phyloP scores from a whole-genome alignment of 1,140 invertebrate genomes.

The Aphelinus certus region DNA sequence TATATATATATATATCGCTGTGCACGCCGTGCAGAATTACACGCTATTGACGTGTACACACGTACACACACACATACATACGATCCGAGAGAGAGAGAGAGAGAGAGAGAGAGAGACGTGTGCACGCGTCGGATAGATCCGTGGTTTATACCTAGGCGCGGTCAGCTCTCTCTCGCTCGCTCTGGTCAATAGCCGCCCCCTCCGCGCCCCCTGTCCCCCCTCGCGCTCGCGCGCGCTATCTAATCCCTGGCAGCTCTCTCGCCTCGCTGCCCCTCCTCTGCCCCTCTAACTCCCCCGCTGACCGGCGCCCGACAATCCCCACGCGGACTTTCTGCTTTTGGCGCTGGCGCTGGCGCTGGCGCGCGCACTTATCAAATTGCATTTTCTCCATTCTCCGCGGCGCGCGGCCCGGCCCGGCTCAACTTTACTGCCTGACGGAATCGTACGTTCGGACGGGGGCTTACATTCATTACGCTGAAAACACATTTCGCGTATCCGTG shows the following conservation, averaged over 20 bases:
- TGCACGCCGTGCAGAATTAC: constrained; percentile 12
- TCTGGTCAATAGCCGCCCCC: constrained; percentile 23
- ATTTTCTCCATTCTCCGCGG: background rate
- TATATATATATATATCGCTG: background rate
- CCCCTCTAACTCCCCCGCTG: too few relatives aligned
- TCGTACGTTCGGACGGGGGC: background rate
- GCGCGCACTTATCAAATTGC: constrained; percentile 34
- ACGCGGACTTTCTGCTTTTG: background rate
- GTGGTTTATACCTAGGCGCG: constrained; percentile 33
- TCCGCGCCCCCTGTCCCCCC: background rate
- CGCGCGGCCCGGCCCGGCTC: background rate
- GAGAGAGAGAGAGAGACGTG: too few relatives aligned
- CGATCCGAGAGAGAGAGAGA: too few relatives aligned
- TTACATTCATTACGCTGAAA: too few relatives aligned
- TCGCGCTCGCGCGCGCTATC: background rate
- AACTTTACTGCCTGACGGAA: background rate
- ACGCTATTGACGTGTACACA: constrained; percentile 27
- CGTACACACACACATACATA: background rate
- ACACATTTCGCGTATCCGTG: too few relatives aligned
- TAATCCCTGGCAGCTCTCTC: constrained; percentile 7
- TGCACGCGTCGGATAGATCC: background rate
- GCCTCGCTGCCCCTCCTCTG: too few relatives aligned
- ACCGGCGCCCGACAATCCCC: background rate
- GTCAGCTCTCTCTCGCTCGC: background rate
- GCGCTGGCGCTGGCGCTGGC: background rate